Base-by-base conservation (phyloP, 2,797 vertebrate species). In the Rhinogobio ventralis region DNA sequence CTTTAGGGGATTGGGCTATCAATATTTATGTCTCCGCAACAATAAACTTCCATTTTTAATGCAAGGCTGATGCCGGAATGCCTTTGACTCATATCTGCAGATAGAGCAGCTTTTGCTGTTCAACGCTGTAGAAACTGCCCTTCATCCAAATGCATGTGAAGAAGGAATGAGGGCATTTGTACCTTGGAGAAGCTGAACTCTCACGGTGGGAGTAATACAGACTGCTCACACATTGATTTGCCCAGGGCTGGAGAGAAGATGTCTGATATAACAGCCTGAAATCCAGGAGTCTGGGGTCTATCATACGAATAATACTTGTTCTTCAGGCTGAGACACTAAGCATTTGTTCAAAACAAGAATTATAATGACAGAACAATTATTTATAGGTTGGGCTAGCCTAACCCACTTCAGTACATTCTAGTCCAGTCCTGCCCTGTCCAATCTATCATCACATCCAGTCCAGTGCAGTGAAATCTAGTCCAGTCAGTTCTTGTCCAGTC, bases 1-100 rank as follows among this genome's bases (percentile, higher is more conserved):
- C 55, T 82, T 74, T 49, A 20, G 81, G 81, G 81, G 42, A 66
- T 75, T 49, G 14, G 4, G 5, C 30, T 25, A 36, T 82, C 28
- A 82, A 75, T 82, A 82, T 82, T 39, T 51, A 66, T 74, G 57
- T 53, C 57, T 10, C 57, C 57, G 28, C 57, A 75, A 74, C 72
- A 74, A 28, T 75, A 74, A 17, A 49, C 60, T 62, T 62, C 28
- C 45, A 53, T 74, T 75, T 75, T 82, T 66, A 75, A 75, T 75
- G 71, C 68, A 60, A 60, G 46, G 30, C 45, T 53, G 64, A 57
- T 72, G 42, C 7, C 36, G 7, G 23, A 72, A 55, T 69, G 33
- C 8, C 67, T 74, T 64, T 74, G 71, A 74, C 81, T 36, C 30
- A 3, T 25, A 36, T 75, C 11, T 0, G 20, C 42, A n/a, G 71